phyloP scores from a whole-genome alignment of 2,113 vertebrate species.

The Campylorhamphus procurvoides region DNA sequence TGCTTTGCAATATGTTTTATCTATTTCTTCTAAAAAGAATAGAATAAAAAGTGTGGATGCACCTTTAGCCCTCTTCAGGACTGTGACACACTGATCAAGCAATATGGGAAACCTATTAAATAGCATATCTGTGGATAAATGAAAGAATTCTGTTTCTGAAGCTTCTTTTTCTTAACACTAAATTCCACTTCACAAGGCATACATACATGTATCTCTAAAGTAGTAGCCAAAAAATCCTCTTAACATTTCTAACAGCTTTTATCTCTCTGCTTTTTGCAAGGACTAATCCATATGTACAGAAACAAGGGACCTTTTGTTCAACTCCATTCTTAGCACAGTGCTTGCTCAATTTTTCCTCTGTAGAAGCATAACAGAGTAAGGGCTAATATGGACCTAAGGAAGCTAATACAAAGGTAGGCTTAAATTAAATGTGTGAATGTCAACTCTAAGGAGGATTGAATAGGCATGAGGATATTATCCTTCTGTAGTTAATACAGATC shows the following conservation, averaged over 20 bases:
- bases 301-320: conserved; percentile 55
- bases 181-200: conserved; percentile 33
- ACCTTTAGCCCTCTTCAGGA: not conserved
- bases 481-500: not conserved
- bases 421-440: not conserved
- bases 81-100: not conserved
- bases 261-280: conserved; percentile 26
- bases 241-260: conserved; percentile 33
- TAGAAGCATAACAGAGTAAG: not conserved
- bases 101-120: not conserved
- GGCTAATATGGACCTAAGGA: not conserved
- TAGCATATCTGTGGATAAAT: conserved; percentile 4
- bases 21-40: not conserved
- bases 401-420: conserved; percentile 18
- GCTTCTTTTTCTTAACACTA: conserved; percentile 24
- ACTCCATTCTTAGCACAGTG: not conserved
- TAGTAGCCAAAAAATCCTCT: conserved; percentile 44
- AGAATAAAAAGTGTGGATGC: not conserved
- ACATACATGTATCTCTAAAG: not conserved
- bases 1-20: not conserved
- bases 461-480: not conserved
- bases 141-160: conserved; percentile 9
- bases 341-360: conserved; percentile 2
- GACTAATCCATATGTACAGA: conserved; percentile 47
- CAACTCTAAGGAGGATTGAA: not conserved